Percentiles rank a stretch among this genome's conserved stretches.
These are phyloP conservation scores for Ciconia nigra DNA, from an alignment of 2,797 vertebrate species.

Conservation along the genomic window DNA sequence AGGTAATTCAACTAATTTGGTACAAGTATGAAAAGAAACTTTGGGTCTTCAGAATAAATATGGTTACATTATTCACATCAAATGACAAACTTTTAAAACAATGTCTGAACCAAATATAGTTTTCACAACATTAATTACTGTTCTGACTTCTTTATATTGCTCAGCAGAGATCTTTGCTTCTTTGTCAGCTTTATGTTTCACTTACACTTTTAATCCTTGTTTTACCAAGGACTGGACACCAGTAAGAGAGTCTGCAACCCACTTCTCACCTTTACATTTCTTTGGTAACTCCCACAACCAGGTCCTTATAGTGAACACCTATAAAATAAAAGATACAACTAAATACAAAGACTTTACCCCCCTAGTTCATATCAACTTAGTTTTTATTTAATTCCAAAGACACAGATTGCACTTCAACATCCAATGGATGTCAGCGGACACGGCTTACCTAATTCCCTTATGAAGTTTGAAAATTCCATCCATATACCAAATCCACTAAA, in stretches of 20 bases:
- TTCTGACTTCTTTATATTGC: conserved; percentile 70
- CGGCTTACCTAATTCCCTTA: background rate
- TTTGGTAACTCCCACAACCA: conserved; percentile 76
- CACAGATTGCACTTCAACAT: background rate
- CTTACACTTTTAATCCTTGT: conserved; percentile 76
- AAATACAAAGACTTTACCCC: background rate
- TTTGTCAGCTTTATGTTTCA: conserved; percentile 77
- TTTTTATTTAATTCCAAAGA: background rate
- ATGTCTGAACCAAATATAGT: conserved; percentile 73
- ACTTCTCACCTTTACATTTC: conserved; percentile 76
- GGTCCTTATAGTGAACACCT: conserved; percentile 75
- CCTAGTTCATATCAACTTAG: background rate
- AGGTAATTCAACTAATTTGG: background rate
- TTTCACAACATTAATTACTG: conserved; percentile 71
- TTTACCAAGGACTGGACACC: conserved; percentile 77
- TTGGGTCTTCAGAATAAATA: background rate
- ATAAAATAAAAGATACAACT: background rate
- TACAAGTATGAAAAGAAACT: background rate
- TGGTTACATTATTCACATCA: background rate
- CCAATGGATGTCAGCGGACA: background rate
- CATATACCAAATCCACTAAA: background rate
- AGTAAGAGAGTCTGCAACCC: conserved; percentile 73
- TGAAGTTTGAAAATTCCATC: background rate
- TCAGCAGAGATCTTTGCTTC: conserved; percentile 79
- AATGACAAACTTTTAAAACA: conserved; percentile 73